Conservation (phyloP, 1,140 invertebrate genomes). For the Melipona quadrifasciata region DNA sequence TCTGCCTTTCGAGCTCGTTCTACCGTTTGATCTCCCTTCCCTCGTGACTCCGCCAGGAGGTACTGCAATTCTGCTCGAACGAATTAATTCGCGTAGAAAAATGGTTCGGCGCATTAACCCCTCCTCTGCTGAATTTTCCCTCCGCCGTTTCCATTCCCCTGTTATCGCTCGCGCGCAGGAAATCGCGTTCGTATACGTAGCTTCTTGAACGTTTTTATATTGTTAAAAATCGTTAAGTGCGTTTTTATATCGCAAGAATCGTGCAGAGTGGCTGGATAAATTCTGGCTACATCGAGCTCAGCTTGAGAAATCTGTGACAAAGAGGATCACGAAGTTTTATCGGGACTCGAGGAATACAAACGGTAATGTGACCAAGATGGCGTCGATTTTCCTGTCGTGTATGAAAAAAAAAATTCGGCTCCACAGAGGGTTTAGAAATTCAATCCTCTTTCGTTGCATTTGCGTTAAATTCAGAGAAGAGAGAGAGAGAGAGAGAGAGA, state of each 20-base stretch:
- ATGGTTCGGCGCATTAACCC: conserved; percentile 56
- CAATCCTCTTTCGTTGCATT: neutral
- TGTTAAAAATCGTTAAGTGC: no score
- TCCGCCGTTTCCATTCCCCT: conserved; percentile 10
- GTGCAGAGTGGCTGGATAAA: no score
- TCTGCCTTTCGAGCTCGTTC: conserved; percentile 25
- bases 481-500: neutral
- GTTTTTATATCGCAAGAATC: no score
- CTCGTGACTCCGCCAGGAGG: neutral
- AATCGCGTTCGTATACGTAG: neutral
- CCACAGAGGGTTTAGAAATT: neutral
- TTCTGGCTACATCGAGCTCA: neutral
- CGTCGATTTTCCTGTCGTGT: neutral
- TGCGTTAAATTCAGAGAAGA: neutral
- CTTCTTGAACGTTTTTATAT: no score
- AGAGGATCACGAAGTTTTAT: neutral
- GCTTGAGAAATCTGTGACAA: neutral
- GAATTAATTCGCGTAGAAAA: conserved; percentile 64
- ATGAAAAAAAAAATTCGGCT: no score
- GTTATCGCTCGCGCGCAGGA: neutral
- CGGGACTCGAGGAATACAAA: neutral
- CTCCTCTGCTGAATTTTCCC: neutral
- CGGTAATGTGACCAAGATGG: neutral
- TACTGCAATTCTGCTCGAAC: conserved; percentile 13
- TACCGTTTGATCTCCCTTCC: conserved; percentile 9